phyloP scores from a whole-genome alignment of 2,797 vertebrate species.

The Bovichtus diacanthus region DNA sequence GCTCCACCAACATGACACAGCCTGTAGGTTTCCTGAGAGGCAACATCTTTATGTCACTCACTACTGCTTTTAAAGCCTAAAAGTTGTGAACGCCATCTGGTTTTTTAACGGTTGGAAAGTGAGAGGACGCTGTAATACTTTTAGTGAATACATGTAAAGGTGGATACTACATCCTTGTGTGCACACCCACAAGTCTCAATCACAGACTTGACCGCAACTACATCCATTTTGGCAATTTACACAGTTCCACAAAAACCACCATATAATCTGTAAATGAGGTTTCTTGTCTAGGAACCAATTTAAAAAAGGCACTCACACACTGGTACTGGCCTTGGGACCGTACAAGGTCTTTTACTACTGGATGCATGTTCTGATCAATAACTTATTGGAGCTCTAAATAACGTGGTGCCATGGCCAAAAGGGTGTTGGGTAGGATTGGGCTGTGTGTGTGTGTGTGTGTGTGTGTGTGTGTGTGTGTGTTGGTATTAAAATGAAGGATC shows the following conservation, averaged over 20 bases:
- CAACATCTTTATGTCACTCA: neutral
- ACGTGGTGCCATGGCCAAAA: neutral
- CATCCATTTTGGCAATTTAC: neutral
- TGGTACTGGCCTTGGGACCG: conserved; percentile 1
- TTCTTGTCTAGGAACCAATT: neutral
- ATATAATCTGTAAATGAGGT: neutral
- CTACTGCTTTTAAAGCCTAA: neutral
- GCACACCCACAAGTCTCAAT: neutral
- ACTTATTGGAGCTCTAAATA: conserved; percentile 36
- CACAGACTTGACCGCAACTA: no score
- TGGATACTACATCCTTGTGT: neutral
- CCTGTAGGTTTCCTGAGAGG: neutral
- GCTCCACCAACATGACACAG: neutral
- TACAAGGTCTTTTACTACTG: conserved; percentile 12
- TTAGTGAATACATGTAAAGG: neutral
- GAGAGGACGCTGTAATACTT: neutral
- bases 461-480: neutral
- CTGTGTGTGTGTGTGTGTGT: conserved; percentile 7
- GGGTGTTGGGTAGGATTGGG: neutral
- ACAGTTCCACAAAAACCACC: neutral
- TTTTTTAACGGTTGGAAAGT: neutral
- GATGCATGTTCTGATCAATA: conserved; percentile 51
- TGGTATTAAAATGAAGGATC: neutral
- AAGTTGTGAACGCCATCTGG: neutral
- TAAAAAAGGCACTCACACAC: neutral